Evolutionary conservation across 2,113 vertebrate species (phyloP).

Genomic region (Rhipidura dahli): DNA sequence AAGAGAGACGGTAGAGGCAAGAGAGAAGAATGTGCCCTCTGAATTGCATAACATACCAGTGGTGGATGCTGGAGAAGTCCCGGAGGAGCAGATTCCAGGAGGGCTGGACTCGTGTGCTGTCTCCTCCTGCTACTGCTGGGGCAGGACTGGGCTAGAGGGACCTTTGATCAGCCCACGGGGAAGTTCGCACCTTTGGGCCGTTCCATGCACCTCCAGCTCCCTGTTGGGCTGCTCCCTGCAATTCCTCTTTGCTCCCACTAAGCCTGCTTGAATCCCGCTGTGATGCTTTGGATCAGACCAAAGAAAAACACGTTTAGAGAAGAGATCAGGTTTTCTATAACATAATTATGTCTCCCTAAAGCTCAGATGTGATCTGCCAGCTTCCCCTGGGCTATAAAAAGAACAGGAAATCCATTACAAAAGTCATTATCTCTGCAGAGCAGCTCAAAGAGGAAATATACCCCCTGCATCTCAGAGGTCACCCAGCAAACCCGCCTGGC

Average conservation of each 20-base stretch:
- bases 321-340: neutral
- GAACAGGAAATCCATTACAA: constrained; percentile 40
- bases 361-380: neutral
- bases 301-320: neutral
- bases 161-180: neutral
- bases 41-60: rapidly evolving
- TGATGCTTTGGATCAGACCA: neutral
- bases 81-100: neutral
- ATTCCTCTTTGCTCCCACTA: neutral
- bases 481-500: neutral
- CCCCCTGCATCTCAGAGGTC: neutral
- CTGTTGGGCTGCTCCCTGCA: neutral
- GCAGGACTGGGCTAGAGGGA: neutral
- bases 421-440: constrained; percentile 12
- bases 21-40: neutral
- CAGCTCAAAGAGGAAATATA: neutral
- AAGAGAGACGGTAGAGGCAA: neutral
- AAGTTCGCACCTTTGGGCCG: neutral
- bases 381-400: neutral
- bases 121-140: neutral
- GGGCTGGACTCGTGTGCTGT: neutral
- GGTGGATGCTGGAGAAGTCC: neutral
- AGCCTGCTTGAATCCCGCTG: neutral
- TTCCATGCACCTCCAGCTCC: neutral
- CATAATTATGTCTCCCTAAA: neutral